Percentiles rank a stretch among this genome's conserved stretches.
Conservation (phyloP, 2,888 invertebrate genomes). For the Eurytoma californica region DNA sequence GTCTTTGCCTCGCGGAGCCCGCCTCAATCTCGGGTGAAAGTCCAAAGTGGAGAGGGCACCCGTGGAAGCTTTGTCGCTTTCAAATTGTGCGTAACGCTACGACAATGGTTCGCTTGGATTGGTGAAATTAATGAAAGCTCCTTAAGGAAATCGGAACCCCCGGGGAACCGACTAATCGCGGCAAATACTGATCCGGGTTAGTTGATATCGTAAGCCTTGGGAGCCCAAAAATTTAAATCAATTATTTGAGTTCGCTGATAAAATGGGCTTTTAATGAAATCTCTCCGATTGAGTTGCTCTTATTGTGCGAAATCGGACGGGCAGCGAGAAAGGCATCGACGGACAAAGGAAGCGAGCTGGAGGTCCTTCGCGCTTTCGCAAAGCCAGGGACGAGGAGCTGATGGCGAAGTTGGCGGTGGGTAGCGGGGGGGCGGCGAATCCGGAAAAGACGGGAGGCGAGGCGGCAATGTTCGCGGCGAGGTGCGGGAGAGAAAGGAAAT, state of each 20-base stretch:
- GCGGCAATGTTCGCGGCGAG: constrained; percentile 61
- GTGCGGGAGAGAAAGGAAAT: constrained; percentile 69
- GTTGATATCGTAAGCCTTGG: no score
- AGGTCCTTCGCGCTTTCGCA: constrained; percentile 53
- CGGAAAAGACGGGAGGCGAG: constrained; percentile 53
- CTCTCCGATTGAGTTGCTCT: background rate
- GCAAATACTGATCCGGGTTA: constrained; percentile 74
- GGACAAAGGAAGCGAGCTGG: constrained; percentile 54
- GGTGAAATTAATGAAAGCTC: constrained; percentile 72
- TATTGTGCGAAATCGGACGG: constrained; percentile 35
- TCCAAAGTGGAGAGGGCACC: constrained; percentile 51
- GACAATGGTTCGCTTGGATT: constrained; percentile 70
- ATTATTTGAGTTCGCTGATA: background rate
- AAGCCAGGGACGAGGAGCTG: constrained; percentile 45
- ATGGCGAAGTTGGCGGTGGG: constrained; percentile 54
- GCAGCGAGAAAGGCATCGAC: constrained; percentile 46
- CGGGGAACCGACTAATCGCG: constrained; percentile 72
- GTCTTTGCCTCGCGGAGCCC: constrained; percentile 53
- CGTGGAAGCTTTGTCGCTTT: constrained; percentile 65
- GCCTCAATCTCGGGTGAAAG: constrained; percentile 64
- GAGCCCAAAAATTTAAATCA: no score
- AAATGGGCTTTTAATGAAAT: constrained; percentile 14
- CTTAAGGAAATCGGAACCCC: constrained; percentile 51
- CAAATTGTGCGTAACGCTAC: constrained; percentile 71
- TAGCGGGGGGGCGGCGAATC: constrained; percentile 27